Percentiles rank a stretch among this genome's conserved stretches.
phyloP scores from a whole-genome alignment of 2,888 invertebrate genomes.

The Nemurella pictetii region DNA sequence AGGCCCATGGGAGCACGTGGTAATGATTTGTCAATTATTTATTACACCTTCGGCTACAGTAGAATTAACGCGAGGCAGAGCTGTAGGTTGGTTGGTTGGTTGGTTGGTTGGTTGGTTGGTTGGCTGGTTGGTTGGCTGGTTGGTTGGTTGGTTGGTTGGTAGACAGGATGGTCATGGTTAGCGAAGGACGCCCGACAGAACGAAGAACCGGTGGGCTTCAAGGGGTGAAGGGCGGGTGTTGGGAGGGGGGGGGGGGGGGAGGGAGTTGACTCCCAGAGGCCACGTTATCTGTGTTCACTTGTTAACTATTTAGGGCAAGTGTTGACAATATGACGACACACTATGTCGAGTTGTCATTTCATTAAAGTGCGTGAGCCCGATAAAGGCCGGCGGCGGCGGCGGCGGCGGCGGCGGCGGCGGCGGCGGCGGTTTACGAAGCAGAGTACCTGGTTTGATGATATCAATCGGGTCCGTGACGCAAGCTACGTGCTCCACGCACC shows the following conservation, averaged over 20 bases:
- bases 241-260: not conserved
- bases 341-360: not conserved
- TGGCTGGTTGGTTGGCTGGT: too few relatives aligned
- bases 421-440: not conserved
- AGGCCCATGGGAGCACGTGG: not conserved
- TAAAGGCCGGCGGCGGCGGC: not conserved
- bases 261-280: not conserved
- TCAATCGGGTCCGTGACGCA: not conserved
- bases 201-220: too few relatives aligned
- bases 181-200: too few relatives aligned
- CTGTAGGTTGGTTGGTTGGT: too few relatives aligned
- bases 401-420: not conserved
- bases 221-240: too few relatives aligned
- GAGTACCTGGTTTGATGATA: not conserved
- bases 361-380: not conserved
- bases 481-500: not conserved
- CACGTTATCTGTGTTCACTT: not conserved
- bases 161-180: too few relatives aligned
- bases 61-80: not conserved
- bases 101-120: too few relatives aligned
- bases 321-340: constrained; percentile 19
- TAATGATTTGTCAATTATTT: constrained; percentile 21
- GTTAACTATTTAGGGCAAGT: constrained; percentile 14
- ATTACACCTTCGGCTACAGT: not conserved
- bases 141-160: too few relatives aligned